A percentile compares a stretch with the other conserved stretches of the same genome.
Conservation (phyloP, 2,888 invertebrate species). For the Bellardia bayeri region DNA sequence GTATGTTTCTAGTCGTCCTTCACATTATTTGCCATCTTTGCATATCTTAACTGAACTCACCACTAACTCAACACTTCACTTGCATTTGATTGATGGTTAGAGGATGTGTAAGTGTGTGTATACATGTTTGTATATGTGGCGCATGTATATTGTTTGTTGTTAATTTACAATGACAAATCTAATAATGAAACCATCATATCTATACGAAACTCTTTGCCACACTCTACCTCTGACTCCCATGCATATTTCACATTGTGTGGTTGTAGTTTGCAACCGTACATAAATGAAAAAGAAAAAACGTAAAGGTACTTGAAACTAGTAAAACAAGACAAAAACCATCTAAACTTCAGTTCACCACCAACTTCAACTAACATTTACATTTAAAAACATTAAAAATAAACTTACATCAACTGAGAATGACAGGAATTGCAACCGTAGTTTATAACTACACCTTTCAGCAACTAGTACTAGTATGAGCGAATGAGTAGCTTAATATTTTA, state of each 20-base stretch:
- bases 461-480: neutral
- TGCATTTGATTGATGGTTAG: conserved; percentile 52
- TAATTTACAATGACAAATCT: conserved; percentile 73
- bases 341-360: conserved; percentile 32
- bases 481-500: conserved; percentile 29
- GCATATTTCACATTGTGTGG: conserved; percentile 14
- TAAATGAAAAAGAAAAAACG: conserved; percentile 4
- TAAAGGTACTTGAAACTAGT: conserved; percentile 33
- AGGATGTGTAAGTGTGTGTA: conserved; percentile 8
- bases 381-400: conserved; percentile 48
- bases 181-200: conserved; percentile 69
- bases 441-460: neutral
- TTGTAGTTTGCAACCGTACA: conserved; percentile 18
- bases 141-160: conserved; percentile 62
- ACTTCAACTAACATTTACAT: conserved; percentile 54
- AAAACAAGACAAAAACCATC: conserved; percentile 20
- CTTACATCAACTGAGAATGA: conserved; percentile 63
- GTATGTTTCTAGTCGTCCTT: neutral
- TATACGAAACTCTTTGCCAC: conserved; percentile 36
- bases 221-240: conserved; percentile 1
- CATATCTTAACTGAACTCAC: conserved; percentile 6
- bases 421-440: conserved; percentile 42
- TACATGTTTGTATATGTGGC: conserved; percentile 3
- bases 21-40: neutral
- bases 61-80: conserved; percentile 46